phyloP scores from a whole-genome alignment of 2,888 invertebrate species.

The Hyalella azteca region DNA sequence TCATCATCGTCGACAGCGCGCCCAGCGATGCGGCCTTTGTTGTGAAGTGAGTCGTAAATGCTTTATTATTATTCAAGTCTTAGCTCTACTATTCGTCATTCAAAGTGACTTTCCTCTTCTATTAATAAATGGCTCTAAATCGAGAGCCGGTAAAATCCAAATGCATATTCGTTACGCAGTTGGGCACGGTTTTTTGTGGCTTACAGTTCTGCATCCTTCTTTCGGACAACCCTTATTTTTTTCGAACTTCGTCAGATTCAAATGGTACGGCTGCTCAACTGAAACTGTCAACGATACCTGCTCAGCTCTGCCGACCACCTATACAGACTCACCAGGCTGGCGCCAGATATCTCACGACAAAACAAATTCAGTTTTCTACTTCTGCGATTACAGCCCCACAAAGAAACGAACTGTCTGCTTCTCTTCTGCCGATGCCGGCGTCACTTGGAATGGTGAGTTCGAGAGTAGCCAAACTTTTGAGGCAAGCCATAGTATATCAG shows the following conservation, averaged over 20 bases:
- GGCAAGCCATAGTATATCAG: no score
- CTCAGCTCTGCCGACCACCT: constrained; percentile 2
- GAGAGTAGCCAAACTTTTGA: no score
- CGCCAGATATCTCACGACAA: constrained; percentile 45
- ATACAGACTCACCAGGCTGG: constrained; percentile 40
- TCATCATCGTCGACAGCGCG: constrained; percentile 41
- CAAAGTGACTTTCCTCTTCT: no score
- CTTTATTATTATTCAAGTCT: no score
- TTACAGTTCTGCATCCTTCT: no score
- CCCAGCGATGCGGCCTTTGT: background rate
- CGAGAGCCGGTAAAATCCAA: no score
- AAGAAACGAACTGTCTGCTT: constrained; percentile 43
- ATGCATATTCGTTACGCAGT: no score
- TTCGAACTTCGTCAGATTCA: constrained; percentile 15
- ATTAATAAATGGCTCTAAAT: no score
- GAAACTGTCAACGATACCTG: constrained; percentile 23
- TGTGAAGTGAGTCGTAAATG: no score
- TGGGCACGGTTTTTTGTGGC: no score
- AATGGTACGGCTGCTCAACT: constrained; percentile 46
- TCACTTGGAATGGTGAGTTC: constrained; percentile 51
- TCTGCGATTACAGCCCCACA: constrained; percentile 49
- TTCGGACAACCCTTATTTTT: no score
- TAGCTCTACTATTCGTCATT: no score
- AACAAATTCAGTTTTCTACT: constrained; percentile 41
- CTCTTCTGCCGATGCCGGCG: constrained; percentile 44